Conservation (phyloP, 2,113 vertebrate genomes). For the Prunella himalayana region DNA sequence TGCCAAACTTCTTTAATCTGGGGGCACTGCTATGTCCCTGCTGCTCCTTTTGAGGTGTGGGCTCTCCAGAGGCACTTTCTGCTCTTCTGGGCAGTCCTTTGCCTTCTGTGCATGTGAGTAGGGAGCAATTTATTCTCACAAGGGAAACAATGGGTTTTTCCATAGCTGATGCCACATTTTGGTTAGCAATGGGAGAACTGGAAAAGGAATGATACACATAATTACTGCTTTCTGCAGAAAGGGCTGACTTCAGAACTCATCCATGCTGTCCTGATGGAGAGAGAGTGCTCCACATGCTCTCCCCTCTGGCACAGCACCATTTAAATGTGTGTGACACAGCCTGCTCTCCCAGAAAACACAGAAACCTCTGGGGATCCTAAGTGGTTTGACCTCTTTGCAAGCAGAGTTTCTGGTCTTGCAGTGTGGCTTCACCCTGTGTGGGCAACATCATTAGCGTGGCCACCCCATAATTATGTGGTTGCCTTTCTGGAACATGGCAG, state of each 20-base stretch:
- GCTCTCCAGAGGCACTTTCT: not conserved
- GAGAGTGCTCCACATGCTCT: not conserved
- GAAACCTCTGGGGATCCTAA: not conserved
- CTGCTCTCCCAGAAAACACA: not conserved
- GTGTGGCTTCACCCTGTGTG: not conserved
- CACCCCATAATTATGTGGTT: not conserved
- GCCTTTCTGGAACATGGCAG: not conserved
- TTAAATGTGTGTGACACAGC: not conserved
- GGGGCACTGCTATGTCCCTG: not conserved
- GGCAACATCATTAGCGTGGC: not conserved
- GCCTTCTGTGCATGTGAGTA: not conserved
- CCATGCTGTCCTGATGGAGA: not conserved
- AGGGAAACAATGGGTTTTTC: not conserved
- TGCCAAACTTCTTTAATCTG: not conserved
- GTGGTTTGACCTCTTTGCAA: slow-evolving; percentile 3
- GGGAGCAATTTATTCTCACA: not conserved
- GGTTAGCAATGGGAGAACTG: not conserved
- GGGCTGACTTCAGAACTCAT: not conserved
- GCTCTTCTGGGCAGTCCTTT: not conserved
- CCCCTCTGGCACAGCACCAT: not conserved
- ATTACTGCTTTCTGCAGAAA: not conserved
- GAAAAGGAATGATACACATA: not conserved
- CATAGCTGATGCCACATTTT: not conserved
- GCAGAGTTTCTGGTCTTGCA: not conserved
- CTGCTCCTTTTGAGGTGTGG: not conserved